These are phyloP conservation scores for Zaprionus ornatus DNA, from an alignment of 1,140 invertebrate genomes.

Conservation along the genomic window DNA sequence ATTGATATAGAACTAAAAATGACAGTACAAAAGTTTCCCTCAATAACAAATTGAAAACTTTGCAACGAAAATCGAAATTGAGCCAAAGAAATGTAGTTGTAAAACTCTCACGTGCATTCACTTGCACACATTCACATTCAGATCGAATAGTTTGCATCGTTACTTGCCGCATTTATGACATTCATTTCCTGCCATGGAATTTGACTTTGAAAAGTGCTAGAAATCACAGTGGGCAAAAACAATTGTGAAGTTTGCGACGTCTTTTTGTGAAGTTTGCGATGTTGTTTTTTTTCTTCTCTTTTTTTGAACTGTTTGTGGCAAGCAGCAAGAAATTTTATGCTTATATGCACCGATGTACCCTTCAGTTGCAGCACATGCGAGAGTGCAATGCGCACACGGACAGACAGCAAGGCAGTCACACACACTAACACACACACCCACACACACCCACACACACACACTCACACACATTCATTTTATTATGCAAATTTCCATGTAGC, in stretches of 20 bases:
- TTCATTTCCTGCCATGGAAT: slow-evolving; percentile 15
- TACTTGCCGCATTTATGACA: slow-evolving; percentile 9
- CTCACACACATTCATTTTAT: slow-evolving; percentile 33
- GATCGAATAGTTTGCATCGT: not conserved
- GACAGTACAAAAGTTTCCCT: no score
- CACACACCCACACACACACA: not conserved
- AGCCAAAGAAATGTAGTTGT: no score
- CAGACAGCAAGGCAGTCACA: not conserved
- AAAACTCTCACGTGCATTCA: not conserved
- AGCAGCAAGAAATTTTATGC: not conserved
- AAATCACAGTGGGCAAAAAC: not conserved
- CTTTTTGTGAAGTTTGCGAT: slow-evolving; percentile 10
- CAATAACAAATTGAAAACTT: no score
- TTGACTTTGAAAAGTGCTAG: slow-evolving; percentile 8
- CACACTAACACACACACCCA: not conserved
- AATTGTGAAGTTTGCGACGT: not conserved
- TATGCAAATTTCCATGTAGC: slow-evolving; percentile 45
- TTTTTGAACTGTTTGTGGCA: not conserved
- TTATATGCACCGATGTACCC: slow-evolving; percentile 8
- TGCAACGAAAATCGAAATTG: no score
- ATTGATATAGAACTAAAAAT: no score
- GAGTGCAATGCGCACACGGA: slow-evolving; percentile 8
- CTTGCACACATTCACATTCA: not conserved
- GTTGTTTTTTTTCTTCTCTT: not conserved
- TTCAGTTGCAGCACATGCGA: slow-evolving; percentile 5